Evolutionary conservation across 1,140 invertebrate species (phyloP), one percentile per base, ranked within the genome.

Genomic region (Meteorus sp.): DNA sequence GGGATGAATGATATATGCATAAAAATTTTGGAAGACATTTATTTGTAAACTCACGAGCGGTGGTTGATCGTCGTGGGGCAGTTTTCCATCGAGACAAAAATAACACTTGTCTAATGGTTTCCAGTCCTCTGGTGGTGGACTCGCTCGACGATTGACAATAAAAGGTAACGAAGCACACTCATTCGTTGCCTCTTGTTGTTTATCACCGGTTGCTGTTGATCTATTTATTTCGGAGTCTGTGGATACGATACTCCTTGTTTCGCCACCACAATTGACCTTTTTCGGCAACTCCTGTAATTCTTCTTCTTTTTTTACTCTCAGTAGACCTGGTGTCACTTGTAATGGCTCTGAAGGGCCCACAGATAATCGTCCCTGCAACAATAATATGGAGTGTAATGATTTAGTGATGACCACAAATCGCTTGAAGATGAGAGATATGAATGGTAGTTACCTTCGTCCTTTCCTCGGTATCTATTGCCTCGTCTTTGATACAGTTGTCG

Each of bases 71-170:
- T 82, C 82, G 76, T 83, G 79, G 58, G 77, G 81, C 78, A 88
- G 82, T 76, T 89, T 89, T 74, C 88, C 89, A 84, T 91, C 88
- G 73, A 89, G 85, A 82, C 92, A 94, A 80, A 93, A 93, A 83
- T 89, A 89, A 80, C 92, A 93, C 80, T 90, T 91, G 75, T 90
- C 88, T 69, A 89, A 83, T 64, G 91, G 90, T 76, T 87, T 88
- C 91, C 91, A 94, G 77, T 93, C 92, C 74, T 86, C 82, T 17
- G 87, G 86, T 65, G 76, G 76, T 64, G 80, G 75, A 66, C 82
- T 84, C 64, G 77, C 64, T 55, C 74, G 70, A 65, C 75, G 69
- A 57, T 67, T 69, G 62, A 60, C 66, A 55, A 75, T 17, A 47
- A 53, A 63, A 56, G 54, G 70, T 53, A 71, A 66, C 59, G 50